phyloP scores from a whole-genome alignment of 1,140 invertebrate genomes.

The Drosophila ananassae region DNA sequence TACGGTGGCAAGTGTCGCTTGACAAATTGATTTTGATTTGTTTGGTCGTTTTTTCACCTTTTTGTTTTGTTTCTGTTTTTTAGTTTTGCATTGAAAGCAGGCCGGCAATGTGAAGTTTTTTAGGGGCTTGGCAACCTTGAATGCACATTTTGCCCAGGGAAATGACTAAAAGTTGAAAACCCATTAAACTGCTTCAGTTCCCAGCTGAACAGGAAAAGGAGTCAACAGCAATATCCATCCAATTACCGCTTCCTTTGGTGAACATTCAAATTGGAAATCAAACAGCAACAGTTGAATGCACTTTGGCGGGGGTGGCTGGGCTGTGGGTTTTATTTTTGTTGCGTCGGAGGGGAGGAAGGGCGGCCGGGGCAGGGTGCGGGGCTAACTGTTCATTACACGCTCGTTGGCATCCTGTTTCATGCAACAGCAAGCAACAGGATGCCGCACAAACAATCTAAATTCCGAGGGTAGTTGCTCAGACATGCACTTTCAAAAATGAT shows the following conservation, averaged over 20 bases:
- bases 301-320: constrained; percentile 30
- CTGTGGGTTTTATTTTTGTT: neutral
- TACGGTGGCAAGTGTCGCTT: constrained; percentile 78
- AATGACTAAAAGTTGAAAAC: constrained; percentile 19
- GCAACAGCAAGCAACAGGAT: constrained; percentile 80
- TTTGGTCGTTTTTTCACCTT: constrained; percentile 45
- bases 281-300: constrained; percentile 57
- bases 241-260: constrained; percentile 51
- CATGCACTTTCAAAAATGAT: constrained; percentile 22
- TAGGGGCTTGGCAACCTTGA: constrained; percentile 28
- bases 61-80: constrained; percentile 13
- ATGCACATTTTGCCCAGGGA: constrained; percentile 22
- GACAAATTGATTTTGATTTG: constrained; percentile 79
- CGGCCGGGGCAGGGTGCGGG: neutral
- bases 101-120: constrained; percentile 20
- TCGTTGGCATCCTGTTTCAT: constrained; percentile 81
- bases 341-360: neutral
- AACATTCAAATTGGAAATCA: constrained; percentile 67
- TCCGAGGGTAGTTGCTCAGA: constrained; percentile 55
- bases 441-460: constrained; percentile 23
- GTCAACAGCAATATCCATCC: constrained; percentile 41
- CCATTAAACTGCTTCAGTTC: constrained; percentile 42
- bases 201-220: constrained; percentile 32
- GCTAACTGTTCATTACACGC: constrained; percentile 65
- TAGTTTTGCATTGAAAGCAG: constrained; percentile 6